Base-by-base conservation (phyloP, 2,888 invertebrate species). In the Acrobeloides nanus region DNA sequence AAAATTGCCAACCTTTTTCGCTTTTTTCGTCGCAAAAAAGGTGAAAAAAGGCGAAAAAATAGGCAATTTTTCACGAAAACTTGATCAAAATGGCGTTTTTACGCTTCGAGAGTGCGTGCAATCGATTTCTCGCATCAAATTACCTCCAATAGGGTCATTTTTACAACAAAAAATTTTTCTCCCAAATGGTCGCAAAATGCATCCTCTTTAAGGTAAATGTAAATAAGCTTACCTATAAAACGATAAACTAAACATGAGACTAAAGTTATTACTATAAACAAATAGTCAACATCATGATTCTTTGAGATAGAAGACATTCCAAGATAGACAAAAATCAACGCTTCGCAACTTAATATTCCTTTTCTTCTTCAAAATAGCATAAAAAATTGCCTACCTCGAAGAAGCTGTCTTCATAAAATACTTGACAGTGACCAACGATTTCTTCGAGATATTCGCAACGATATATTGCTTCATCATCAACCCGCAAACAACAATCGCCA, bases 381-480 rank as follows among this genome's bases (percentile, higher is more conserved):
- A 4, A 23, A 5, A 20, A 25, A 18, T 21, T 17, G 18, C 38
- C 40, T 24, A 64, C 66, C 58, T 87, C 60, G 89, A 89, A 50
- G 92, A 89, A 64, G 95, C 76, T 89, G 95, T 95, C 79, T 95
- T 95, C 84, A 95, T 85, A 39, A 92, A 88, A 75, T 93, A 95
- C 76, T 93, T 61, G 7, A 64, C 59, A 3, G 69, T 61, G 17
- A 63, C 59, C 49, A 60, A 50, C 2, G 65, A 45, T 4, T 48
- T 46, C n/a, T 67, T 63, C 5, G 54, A 51, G 40, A 69, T 51
- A 48, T 66, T 69, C 24, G 63, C 66, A 2, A 53, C 54, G 8
- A 67, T 52, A 50, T 68, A 69, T 12, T 59, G 61, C 38, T 66
- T 90, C 90, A 95, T 92, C 4, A 90, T 88, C 66, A 97, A 90